These are phyloP conservation scores for Cerceris rybyensis DNA, from an alignment of 2,888 invertebrate species.

Conservation along the genomic window DNA sequence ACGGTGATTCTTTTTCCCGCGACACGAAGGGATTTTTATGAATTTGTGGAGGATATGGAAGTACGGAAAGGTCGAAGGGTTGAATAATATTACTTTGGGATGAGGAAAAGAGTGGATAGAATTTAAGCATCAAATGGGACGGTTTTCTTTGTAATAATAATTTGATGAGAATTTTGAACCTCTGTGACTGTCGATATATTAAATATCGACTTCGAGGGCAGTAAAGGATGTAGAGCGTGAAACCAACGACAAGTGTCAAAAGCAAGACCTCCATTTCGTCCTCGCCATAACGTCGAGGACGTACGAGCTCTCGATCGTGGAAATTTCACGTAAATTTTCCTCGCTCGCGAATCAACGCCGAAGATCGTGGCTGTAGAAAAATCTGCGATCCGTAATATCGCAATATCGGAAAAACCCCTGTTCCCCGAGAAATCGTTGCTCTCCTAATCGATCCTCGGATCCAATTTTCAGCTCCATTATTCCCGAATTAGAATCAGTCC, in stretches of 20 bases:
- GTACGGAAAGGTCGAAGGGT: no score
- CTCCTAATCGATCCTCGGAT: no score
- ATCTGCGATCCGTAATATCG: not conserved
- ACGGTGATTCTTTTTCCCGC: not conserved
- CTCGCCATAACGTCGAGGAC: constrained; percentile 1
- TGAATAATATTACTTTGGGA: no score
- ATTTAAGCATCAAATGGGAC: not conserved
- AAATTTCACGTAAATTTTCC: constrained; percentile 48
- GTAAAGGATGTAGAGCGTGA: constrained; percentile 47
- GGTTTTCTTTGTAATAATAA: not conserved
- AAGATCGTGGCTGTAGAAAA: not conserved
- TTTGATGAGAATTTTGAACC: not conserved
- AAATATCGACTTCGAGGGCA: not conserved
- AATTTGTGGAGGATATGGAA: no score
- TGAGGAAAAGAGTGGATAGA: no score
- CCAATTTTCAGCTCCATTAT: no score
- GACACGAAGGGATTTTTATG: no score
- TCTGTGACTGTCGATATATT: not conserved
- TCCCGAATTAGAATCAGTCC: no score
- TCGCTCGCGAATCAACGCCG: constrained; percentile 26
- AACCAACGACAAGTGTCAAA: constrained; percentile 50
- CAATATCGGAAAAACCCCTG: not conserved
- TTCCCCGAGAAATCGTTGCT: no score
- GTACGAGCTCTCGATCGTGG: constrained; percentile 5
- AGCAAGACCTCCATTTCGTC: constrained; percentile 37